Evolutionary conservation across 2,797 vertebrate species (phyloP), one percentile per base, ranked within the genome.

Genomic region (Muraenolepis orangiensis): DNA sequence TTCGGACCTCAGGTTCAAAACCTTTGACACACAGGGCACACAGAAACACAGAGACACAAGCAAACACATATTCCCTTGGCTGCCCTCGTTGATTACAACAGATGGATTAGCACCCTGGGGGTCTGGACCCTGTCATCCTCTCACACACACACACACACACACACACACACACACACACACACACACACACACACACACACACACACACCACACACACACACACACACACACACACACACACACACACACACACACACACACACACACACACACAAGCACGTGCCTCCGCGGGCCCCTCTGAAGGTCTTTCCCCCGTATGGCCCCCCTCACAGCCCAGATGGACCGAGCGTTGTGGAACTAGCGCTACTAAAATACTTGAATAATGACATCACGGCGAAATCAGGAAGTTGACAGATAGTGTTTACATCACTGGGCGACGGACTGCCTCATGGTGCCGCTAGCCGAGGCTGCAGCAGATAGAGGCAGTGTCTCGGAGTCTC

Each of bases 51-150:
- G n/a, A 57, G 23, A 57, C 51, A 57, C 51, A 6, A 8, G n/a
- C 23, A 12, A 20, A 23, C 61, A 46, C 61, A 46, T 69, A 72
- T 72, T 32, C 28, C 40, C 71, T 72, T 38, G 72, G 36, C 70
- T 78, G 78, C 57, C 64, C 16, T 66, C 12, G 42, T 77, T 72
- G 79, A 71, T 75, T 69, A 77, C 40, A 72, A 76, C 80, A 86
- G 85, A 86, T 83, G 81, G 80, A 78, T 32, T 66, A 71, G 64
- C 73, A 66, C 74, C 75, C 72, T 74, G 34, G 75, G 42, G 69
- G 61, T 77, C 81, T 83, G 83, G 81, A 74, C 77, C 64, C 71
- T 71, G 76, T 78, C 77, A 71, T 66, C 67, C 36, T 69, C 74
- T 79, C 75, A 75, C 70, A 46, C 26, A 66, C 26, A 66, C 51